Base-by-base conservation (phyloP, 2,888 invertebrate species). In the Tinea pellionella region DNA sequence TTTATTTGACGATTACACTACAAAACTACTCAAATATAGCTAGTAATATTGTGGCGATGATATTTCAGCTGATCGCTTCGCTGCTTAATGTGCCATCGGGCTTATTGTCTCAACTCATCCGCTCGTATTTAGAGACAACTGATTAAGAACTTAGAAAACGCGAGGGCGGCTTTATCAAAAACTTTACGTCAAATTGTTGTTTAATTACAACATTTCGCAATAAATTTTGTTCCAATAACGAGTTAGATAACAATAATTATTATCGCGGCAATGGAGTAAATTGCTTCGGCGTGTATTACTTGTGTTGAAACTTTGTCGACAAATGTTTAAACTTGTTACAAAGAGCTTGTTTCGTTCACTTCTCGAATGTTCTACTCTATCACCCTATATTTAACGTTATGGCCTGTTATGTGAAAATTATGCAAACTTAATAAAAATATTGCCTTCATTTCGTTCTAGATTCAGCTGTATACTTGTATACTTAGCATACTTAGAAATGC, bases 241-340 rank as follows among this genome's bases (percentile, higher is more conserved):
- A 57, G 57, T 57, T 57, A 57, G 57, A 57, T 57, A 57, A 57
- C 57, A 57, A 57, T 57, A 57, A 57, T 57, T 32, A 57, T 57
- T 30, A 57, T 57, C 32, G 57, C 57, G 32, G 24, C 55, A 55
- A n/a, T 55, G n/a, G 15, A 57, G 57, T 29, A 57, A 57, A 57
- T 57, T 57, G 57, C 57, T 29, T 57, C 32, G 16, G 57, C 57
- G 57, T 57, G 15, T 57, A 57, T 57, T 32, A 15, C 57, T 19
- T 29, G 55, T 13, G 57, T 13, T 55, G 30, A 32, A 57, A 57
- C 57, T 57, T 57, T 32, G 13, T 16, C 57, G 57, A 57, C 57
- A 29, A 57, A 57, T 57, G 57, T 57, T 57, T 30, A 57, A 57
- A 57, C 55, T 57, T 57, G 57, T 57, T 57, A 57, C 57, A 57